A percentile compares a stretch with the other conserved stretches of the same genome.
These are phyloP conservation scores for Halcyon smyrnensis DNA, from an alignment of 2,797 vertebrate species.

Conservation along the genomic window DNA sequence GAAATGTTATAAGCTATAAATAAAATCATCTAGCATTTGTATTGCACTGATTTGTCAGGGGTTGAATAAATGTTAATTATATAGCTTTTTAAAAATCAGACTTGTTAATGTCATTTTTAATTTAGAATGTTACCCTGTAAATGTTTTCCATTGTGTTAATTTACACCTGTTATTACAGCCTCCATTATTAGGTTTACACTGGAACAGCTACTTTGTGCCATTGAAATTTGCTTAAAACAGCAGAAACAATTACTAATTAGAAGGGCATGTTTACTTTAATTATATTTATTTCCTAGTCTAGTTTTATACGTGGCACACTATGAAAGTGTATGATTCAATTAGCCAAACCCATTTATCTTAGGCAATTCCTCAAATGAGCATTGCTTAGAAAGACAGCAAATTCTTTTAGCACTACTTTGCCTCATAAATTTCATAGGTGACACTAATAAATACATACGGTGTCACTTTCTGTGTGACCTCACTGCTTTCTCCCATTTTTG, in stretches of 20 bases:
- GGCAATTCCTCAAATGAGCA: slow-evolving; percentile 77
- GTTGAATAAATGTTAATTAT: slow-evolving; percentile 83
- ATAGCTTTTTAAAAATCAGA: slow-evolving; percentile 80
- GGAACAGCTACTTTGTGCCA: slow-evolving; percentile 78
- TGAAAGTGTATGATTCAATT: slow-evolving; percentile 83
- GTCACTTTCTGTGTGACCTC: slow-evolving; percentile 36
- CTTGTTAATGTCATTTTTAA: slow-evolving; percentile 85
- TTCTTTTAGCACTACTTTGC: slow-evolving; percentile 59
- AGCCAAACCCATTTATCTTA: slow-evolving; percentile 79
- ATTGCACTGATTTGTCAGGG: slow-evolving; percentile 70
- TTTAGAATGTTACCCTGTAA: slow-evolving; percentile 81
- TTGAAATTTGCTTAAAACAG: slow-evolving; percentile 82
- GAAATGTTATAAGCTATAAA: slow-evolving; percentile 70
- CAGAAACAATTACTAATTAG: slow-evolving; percentile 86
- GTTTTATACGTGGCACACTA: slow-evolving; percentile 77
- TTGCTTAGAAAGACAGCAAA: slow-evolving; percentile 69
- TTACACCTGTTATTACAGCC: slow-evolving; percentile 84
- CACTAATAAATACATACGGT: slow-evolving; percentile 63
- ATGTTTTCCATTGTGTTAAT: slow-evolving; percentile 83
- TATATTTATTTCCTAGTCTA: slow-evolving; percentile 83
- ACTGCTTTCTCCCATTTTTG: slow-evolving; percentile 9
- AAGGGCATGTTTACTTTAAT: slow-evolving; percentile 84
- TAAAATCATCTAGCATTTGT: slow-evolving; percentile 68
- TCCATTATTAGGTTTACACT: slow-evolving; percentile 81
- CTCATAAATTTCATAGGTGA: slow-evolving; percentile 68